Evolutionary conservation across 2,797 vertebrate genomes (phyloP).

Genomic region (Danio aesculapii): DNA sequence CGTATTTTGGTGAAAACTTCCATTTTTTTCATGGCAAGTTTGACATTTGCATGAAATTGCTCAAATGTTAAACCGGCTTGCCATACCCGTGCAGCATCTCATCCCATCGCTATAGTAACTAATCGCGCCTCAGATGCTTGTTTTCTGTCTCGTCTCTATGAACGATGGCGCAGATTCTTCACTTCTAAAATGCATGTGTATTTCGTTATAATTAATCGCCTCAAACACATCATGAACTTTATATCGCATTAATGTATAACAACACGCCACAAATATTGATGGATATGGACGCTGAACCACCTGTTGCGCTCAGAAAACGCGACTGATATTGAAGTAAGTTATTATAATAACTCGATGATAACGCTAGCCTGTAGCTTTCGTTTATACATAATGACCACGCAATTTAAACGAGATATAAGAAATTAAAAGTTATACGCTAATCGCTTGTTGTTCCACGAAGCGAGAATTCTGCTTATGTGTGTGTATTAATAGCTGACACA

Average conservation of each 20-base stretch:
- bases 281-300: conserved; percentile 4
- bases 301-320: conserved; percentile 19
- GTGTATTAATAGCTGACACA: conserved; percentile 9
- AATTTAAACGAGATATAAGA: neutral
- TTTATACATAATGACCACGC: neutral
- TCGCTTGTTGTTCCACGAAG: conserved; percentile 7
- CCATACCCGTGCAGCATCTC: conserved; percentile 66
- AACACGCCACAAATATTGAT: neutral
- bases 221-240: neutral
- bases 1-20: too few species aligned
- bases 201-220: neutral
- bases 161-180: conserved; percentile 54
- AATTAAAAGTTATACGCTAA: neutral
- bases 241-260: neutral
- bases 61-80: too few species aligned
- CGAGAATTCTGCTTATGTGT: neutral
- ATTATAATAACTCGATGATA: neutral
- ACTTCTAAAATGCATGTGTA: neutral
- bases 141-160: conserved; percentile 47
- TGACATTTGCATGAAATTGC: too few species aligned
- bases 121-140: conserved; percentile 62
- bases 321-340: conserved; percentile 47
- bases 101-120: conserved; percentile 72
- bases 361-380: neutral
- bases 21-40: too few species aligned